phyloP scores from a whole-genome alignment of 2,888 invertebrate genomes.

The Leucoma salicis region DNA sequence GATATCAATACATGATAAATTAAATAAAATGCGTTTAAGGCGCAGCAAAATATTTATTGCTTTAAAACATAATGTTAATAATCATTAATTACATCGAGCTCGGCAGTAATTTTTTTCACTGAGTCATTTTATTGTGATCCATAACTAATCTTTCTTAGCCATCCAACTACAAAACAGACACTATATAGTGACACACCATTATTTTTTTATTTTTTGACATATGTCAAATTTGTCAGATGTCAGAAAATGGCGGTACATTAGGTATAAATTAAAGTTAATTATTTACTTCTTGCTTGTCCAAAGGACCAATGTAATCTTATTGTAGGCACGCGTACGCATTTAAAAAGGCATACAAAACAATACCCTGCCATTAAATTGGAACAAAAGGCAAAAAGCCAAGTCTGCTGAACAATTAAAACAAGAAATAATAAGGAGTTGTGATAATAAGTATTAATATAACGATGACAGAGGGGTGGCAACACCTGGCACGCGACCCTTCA shows the following conservation, averaged over 20 bases:
- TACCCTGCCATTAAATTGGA: conserved; percentile 74
- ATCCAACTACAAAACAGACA: too few relatives aligned
- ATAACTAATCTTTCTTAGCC: too few relatives aligned
- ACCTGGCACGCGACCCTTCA: conserved; percentile 59
- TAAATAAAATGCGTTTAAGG: too few relatives aligned
- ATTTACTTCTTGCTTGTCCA: conserved; percentile 17
- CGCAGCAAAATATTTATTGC: too few relatives aligned
- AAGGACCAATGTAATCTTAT: conserved; percentile 51
- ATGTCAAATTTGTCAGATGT: too few relatives aligned
- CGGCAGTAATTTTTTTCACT: too few relatives aligned
- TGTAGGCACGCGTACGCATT: conserved; percentile 72
- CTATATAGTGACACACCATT: too few relatives aligned
- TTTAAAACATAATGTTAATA: too few relatives aligned
- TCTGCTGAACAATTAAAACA: conserved; percentile 78
- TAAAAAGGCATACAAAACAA: conserved; percentile 69
- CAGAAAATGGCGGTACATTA: background rate
- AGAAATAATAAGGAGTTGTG: conserved; percentile 80
- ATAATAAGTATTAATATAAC: conserved; percentile 78
- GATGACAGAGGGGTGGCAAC: conserved; percentile 55
- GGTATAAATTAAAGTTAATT: background rate
- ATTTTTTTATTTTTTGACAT: too few relatives aligned
- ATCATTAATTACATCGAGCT: too few relatives aligned
- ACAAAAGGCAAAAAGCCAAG: conserved; percentile 80
- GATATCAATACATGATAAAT: too few relatives aligned
- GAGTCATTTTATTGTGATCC: too few relatives aligned